Evolutionary conservation across 2,888 invertebrate genomes (phyloP).

Genomic region (Pelosia muscerda): DNA sequence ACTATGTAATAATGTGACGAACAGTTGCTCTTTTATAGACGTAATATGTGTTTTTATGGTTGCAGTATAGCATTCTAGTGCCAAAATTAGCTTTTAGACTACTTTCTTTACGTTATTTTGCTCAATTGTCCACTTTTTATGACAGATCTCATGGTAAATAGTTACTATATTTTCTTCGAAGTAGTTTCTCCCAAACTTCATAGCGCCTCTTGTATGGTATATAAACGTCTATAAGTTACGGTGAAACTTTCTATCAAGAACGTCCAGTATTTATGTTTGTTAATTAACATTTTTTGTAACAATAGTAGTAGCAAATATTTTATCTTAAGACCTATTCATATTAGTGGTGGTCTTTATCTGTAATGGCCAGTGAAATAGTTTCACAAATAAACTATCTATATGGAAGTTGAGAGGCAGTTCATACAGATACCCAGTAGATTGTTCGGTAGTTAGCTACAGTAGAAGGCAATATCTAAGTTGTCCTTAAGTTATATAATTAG

Average conservation of each 20-base stretch:
- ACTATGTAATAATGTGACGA: constrained; percentile 38
- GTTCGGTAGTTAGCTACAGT: not conserved
- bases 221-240: too few species aligned
- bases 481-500: too few species aligned
- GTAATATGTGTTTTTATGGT: constrained; percentile 32
- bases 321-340: not conserved
- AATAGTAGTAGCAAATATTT: not conserved
- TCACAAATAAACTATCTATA: not conserved
- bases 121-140: not conserved
- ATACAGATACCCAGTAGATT: not conserved
- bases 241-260: too few species aligned
- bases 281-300: not conserved
- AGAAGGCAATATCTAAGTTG: not conserved
- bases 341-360: not conserved
- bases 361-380: not conserved
- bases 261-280: too few species aligned
- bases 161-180: too few species aligned
- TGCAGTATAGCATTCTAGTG: not conserved
- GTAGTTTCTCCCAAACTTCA: too few species aligned
- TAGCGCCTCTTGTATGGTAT: too few species aligned
- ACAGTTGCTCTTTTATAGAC: constrained; percentile 20
- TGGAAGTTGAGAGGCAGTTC: not conserved
- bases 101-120: not conserved
- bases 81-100: constrained; percentile 12
- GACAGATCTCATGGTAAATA: too few species aligned